Base-by-base conservation (phyloP, 1,140 invertebrate species). In the Brachionus calyciflorus region DNA sequence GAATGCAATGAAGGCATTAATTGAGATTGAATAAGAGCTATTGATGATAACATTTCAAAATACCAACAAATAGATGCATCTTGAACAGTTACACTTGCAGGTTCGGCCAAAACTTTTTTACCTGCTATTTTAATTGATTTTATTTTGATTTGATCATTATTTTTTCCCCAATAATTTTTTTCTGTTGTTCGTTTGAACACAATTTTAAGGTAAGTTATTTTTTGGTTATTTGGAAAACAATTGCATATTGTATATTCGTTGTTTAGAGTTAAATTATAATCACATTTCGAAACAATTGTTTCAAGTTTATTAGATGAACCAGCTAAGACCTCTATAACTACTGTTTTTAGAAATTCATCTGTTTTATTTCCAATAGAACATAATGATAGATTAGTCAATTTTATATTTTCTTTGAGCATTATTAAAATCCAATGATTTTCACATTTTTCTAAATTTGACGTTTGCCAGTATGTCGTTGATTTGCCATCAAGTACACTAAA, bases 21-120 rank as follows among this genome's bases (percentile, higher is more conserved):
- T 30, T 73, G 46, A 33, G 46, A 51, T 55, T 73, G 69, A 10
- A 51, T 37, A 21, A 73, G 24, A 73, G 69, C 69, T 24, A 73
- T 49, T 21, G 69, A 28, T 1, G 69, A 51, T 3, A 73, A 28
- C 69, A 73, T 73, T 49, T 73, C 69, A 73, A 73, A 73, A 24
- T 51, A 73, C 46, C 69, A 73, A n/a, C 46, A 73, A 40, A 73
- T 37, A 30, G 69, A 49, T 40, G 51, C 46, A 46, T 73, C 69
- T 37, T 73, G 28, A 12, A 73, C 33, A 19, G 44, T 51, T 24
- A 37, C 5, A 12, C 51, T 40, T 10, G 46, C 4, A 17, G 10
- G 12, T 40, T 73, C n/a, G 7, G 19, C 24, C 19, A 33, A 21
- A 3, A 40, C 9, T 40, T 49, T 49, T 41, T 73, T n/a, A 21